Conservation (phyloP, 2,888 invertebrate species). For the Trissonchulus sp. region DNA sequence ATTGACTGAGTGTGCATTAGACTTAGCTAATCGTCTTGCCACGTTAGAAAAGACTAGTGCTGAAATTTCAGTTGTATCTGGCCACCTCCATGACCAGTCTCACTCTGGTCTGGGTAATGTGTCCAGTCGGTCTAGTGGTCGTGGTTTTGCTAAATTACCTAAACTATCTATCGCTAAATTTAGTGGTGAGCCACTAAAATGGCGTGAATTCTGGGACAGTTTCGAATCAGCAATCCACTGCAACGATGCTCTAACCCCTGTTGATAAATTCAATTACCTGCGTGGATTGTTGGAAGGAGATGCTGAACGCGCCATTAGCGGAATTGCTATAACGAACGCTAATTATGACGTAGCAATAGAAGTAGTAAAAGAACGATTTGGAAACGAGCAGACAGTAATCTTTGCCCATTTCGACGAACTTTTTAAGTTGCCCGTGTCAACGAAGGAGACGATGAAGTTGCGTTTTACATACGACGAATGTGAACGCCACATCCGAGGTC, state of each 20-base stretch:
- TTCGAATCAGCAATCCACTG: too few relatives aligned
- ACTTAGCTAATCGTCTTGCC: too few relatives aligned
- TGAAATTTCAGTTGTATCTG: too few relatives aligned
- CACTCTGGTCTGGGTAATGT: too few relatives aligned
- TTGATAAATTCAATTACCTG: not conserved
- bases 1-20: too few relatives aligned
- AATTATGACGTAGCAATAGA: not conserved
- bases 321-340: not conserved
- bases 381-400: too few relatives aligned
- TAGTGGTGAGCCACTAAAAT: slow-evolving; percentile 1
- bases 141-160: not conserved
- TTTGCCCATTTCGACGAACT: not conserved
- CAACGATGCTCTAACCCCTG: not conserved
- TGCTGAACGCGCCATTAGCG: not conserved
- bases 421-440: not conserved
- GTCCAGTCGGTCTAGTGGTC: too few relatives aligned
- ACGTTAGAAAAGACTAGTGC: too few relatives aligned
- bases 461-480: slow-evolving; percentile 4
- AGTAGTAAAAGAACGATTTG: not conserved
- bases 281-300: not conserved
- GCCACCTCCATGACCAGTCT: too few relatives aligned
- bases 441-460: not conserved
- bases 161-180: slow-evolving; percentile 10
- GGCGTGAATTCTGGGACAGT: too few relatives aligned
- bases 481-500: too few relatives aligned